Percentiles rank a stretch among this genome's conserved stretches.
Evolutionary conservation across 2,797 vertebrate species (phyloP).

Genomic region (Sphaeramia orbicularis): DNA sequence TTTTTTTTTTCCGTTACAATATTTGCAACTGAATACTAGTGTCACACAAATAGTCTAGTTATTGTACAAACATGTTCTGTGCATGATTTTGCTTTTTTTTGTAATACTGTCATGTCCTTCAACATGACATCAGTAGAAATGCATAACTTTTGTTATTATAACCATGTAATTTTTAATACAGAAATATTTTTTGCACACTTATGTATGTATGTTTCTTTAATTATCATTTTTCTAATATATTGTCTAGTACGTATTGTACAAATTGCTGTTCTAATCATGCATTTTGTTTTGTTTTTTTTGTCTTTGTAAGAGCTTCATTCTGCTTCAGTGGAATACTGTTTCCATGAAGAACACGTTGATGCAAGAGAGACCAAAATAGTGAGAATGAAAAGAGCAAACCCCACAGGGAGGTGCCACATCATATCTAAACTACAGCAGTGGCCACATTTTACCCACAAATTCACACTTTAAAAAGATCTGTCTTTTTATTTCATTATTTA

Average conservation of each 20-base stretch:
- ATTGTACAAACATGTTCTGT: too few relatives aligned
- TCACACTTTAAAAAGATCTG: slow-evolving; percentile 45
- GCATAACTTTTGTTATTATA: too few relatives aligned
- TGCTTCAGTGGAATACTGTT: slow-evolving; percentile 49
- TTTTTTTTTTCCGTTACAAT: too few relatives aligned
- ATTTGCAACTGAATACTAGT: too few relatives aligned
- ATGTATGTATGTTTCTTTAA: too few relatives aligned
- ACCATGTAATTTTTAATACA: too few relatives aligned
- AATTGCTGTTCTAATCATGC: slow-evolving; percentile 31
- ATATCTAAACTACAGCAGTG: slow-evolving; percentile 45
- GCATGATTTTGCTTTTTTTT: too few relatives aligned
- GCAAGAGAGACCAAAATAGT: slow-evolving; percentile 20
- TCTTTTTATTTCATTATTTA: not conserved
- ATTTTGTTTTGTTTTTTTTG: slow-evolving; percentile 8
- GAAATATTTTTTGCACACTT: too few relatives aligned
- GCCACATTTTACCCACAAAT: slow-evolving; percentile 36
- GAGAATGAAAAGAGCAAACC: slow-evolving; percentile 31
- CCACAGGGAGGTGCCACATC: slow-evolving; percentile 49
- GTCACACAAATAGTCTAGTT: too few relatives aligned
- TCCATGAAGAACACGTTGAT: slow-evolving; percentile 28
- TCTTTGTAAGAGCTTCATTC: slow-evolving; percentile 44
- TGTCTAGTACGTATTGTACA: slow-evolving; percentile 16
- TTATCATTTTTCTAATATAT: too few relatives aligned
- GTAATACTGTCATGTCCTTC: too few relatives aligned
- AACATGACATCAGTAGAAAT: too few relatives aligned